Base-by-base conservation (phyloP, 1,140 invertebrate species). In the Ips nitidus region DNA sequence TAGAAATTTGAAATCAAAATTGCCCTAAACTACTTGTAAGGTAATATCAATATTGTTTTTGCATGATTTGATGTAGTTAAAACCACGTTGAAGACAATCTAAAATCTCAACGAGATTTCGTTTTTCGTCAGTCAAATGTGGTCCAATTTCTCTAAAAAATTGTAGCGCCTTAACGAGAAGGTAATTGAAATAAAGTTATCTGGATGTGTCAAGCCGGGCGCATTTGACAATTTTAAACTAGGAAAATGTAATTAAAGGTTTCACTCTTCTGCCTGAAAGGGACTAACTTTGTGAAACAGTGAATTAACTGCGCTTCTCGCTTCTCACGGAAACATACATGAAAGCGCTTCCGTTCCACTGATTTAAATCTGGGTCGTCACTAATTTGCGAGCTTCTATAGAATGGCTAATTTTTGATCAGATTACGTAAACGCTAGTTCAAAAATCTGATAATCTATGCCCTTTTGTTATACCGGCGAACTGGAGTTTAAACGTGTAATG, bases 231-330 rank as follows among this genome's bases (percentile, higher is more conserved):
- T 68, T 67, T 57, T 66, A 66, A 66, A 66, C 64, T 67, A 60
- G 66, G 45, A 52, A 68, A 68, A 61, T 68, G 60, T 68, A 68
- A 68, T 68, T 68, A 68, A 68, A 68, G 66, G 66, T 60, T 52
- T 45, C 41, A 4, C 66, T 59, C 50, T 61, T 57, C 39, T 61
- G 66, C 58, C 66, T 68, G 66, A 68, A 68, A 68, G 55, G 66
- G 66, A 68, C 66, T 60, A 60, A 68, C 66, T 68, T 43, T 55
- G 66, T 68, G 57, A 60, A 68, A 68, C 66, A 68, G 66, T 68
- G 52, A 68, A 68, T 68, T 68, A 68, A 55, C 66, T 68, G 41
- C 66, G 66, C 7, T 55, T 61, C 57, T 60, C 58, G 41, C 66
- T 60, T 55, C 58, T 61, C 47, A 68, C 57, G 66, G 58, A 68